Evolutionary conservation across 2,113 vertebrate species (phyloP), one percentile per base, ranked within the genome.

Genomic region (Arenaria interpres): DNA sequence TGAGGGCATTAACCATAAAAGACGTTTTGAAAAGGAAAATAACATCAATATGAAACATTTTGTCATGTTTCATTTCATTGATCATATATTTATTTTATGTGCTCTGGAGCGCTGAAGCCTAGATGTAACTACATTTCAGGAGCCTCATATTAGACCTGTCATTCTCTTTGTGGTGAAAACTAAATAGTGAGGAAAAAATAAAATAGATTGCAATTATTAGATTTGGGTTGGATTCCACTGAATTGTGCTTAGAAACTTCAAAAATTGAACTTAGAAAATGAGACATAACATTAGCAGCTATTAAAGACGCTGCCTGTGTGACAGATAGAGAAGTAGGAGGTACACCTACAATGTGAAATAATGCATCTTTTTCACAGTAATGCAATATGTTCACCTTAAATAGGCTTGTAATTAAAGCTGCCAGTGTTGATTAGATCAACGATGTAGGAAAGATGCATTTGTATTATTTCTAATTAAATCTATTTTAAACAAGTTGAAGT

Each of bases 31-130:
- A 97, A 98, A 97, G 96, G 96, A 98, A 95, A 98, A 97, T 97
- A 97, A 97, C 97, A 97, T 97, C 97, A 97, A 94, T 98, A 97
- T 98, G 97, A 98, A 98, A 97, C 95, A 97, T 98, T 98, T 98
- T 98, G 98, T 98, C 97, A 97, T 98, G 97, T 98, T 98, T 97
- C 97, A 97, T 98, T 98, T 98, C 98, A 98, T 97, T 98, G 98
- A 98, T 98, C 98, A 97, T 97, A 92, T 97, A 97, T 98, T 98
- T 97, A 96, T 98, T 98, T 98, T 98, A 96, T 98, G 96, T 97
- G 96, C 97, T 98, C 95, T 96, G 97, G 95, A 98, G 94, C 93
- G 7, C 95, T 96, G 95, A 95, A 95, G 92, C 96, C 97, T 95
- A 97, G 94, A 98, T 97, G 93, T 97, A 98, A 97, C 98, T 96